Conservation (phyloP, 2,888 invertebrate species). For the Muscina levida region DNA sequence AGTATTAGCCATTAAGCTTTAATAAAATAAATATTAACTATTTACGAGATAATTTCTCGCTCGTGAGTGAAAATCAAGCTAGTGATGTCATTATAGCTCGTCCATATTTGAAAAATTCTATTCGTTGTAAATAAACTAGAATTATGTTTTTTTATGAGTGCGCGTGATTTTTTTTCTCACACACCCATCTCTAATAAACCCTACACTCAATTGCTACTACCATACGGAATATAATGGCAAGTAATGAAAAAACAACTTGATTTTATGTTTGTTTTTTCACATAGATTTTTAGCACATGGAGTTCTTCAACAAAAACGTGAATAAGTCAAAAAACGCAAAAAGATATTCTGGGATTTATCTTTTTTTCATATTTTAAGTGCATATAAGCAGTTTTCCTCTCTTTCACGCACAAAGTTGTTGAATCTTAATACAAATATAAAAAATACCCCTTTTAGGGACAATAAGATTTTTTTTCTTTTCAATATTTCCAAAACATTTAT, state of each 20-base stretch:
- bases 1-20: not conserved
- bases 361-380: not conserved
- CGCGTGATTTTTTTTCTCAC: slow-evolving; percentile 13
- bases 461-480: no score
- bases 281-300: slow-evolving; percentile 11
- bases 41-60: not conserved
- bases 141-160: slow-evolving; percentile 3
- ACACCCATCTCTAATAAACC: slow-evolving; percentile 23
- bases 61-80: no score
- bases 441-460: no score
- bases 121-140: slow-evolving; percentile 1
- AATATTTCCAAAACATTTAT: not conserved
- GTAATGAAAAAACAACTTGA: not conserved
- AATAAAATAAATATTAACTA: not conserved
- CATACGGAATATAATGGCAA: slow-evolving; percentile 30
- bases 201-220: slow-evolving; percentile 27
- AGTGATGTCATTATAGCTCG: not conserved
- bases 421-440: no score
- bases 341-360: slow-evolving; percentile 5
- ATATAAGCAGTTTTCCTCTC: no score
- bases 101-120: not conserved
- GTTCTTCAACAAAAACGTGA: slow-evolving; percentile 12
- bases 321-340: slow-evolving; percentile 11
- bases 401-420: no score
- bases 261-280: slow-evolving; percentile 1